A percentile compares a stretch with the other conserved stretches of the same genome.
phyloP scores from a whole-genome alignment of 2,888 invertebrate genomes.

The Brenthis ino region DNA sequence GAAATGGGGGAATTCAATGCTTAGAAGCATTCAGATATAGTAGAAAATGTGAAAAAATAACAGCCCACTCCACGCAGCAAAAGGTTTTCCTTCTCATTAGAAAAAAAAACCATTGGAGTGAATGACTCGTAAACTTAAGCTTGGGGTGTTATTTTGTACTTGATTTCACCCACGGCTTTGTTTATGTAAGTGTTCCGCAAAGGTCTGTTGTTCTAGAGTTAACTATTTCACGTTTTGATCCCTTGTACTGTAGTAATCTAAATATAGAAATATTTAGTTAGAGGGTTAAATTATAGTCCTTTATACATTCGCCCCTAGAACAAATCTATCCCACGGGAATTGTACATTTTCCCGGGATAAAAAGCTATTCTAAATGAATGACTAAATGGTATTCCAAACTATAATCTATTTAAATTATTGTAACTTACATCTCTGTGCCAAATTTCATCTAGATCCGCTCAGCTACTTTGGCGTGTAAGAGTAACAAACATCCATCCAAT shows the following conservation, averaged over 20 bases:
- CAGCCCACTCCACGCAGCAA: conserved; percentile 13
- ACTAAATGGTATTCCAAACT: too few species aligned
- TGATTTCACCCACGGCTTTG: conserved; percentile 8
- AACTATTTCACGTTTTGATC: conserved; percentile 13
- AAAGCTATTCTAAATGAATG: too few species aligned
- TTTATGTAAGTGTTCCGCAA: conserved; percentile 12
- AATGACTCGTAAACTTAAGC: conserved; percentile 25
- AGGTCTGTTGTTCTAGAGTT: conserved; percentile 10
- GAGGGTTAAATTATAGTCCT: too few species aligned
- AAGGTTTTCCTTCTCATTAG: conserved; percentile 19
- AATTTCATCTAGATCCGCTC: too few species aligned
- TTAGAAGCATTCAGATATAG: conserved; percentile 12
- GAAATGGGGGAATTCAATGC: conserved; percentile 13
- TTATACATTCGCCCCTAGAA: too few species aligned
- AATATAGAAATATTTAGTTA: not conserved
- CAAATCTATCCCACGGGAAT: too few species aligned
- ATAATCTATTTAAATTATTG: too few species aligned
- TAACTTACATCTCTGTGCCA: too few species aligned
- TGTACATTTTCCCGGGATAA: too few species aligned
- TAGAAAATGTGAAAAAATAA: conserved; percentile 21
- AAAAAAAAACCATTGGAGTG: conserved; percentile 22
- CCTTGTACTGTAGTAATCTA: not conserved
- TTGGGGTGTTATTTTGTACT: conserved; percentile 21
- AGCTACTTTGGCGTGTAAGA: too few species aligned
- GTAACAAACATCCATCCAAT: too few species aligned